These are phyloP conservation scores for Bubo bubo DNA, from an alignment of 2,113 vertebrate genomes.

Conservation along the genomic window DNA sequence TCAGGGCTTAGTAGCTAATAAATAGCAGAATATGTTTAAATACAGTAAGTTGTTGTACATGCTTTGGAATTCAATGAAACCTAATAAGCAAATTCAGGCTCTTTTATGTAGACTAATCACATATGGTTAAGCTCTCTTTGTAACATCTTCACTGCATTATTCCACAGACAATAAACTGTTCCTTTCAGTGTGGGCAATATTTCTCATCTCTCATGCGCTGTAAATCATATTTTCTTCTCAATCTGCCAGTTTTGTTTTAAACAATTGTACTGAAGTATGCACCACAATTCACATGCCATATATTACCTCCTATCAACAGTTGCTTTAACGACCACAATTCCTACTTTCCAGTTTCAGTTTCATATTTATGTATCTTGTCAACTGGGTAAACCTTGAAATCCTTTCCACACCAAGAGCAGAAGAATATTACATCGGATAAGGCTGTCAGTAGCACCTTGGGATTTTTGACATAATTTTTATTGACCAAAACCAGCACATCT, in stretches of 20 bases:
- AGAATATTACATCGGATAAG: background rate
- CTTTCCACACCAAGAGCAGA: background rate
- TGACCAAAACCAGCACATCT: background rate
- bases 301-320: background rate
- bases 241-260: constrained; percentile 35
- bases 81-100: constrained; percentile 18
- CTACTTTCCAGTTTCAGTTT: background rate
- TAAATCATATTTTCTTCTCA: constrained; percentile 34
- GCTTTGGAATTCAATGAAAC: constrained; percentile 32
- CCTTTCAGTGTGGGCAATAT: background rate
- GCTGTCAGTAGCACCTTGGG: background rate
- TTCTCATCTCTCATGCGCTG: background rate
- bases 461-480: background rate
- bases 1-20: constrained; percentile 12
- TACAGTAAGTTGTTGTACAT: constrained; percentile 10
- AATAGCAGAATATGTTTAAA: constrained; percentile 29
- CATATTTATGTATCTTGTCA: constrained; percentile 13
- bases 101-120: constrained; percentile 38
- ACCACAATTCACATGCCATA: background rate
- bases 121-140: background rate
- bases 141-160: constrained; percentile 8
- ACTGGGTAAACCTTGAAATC: constrained; percentile 9
- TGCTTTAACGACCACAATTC: background rate
- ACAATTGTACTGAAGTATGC: background rate
- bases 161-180: constrained; percentile 3